Base-by-base conservation (phyloP, 1,140 invertebrate species). In the Pemphigus obesinymphae region DNA sequence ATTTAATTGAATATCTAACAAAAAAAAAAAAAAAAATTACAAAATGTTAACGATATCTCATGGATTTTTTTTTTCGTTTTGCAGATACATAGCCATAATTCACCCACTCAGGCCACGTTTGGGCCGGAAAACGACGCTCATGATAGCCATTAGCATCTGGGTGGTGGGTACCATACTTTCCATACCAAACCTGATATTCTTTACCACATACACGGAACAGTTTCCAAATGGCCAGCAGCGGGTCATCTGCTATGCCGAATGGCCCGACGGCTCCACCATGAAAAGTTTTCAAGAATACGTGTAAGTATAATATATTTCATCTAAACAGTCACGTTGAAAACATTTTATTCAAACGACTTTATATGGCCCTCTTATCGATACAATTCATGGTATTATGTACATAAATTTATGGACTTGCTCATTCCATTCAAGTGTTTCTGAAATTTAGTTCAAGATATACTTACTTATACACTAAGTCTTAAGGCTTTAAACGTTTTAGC, bases 1-100 rank as follows among this genome's bases (percentile, higher is more conserved):
- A n/a, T n/a, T n/a, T n/a, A n/a, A n/a, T n/a, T n/a, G n/a, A n/a
- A n/a, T n/a, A n/a, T n/a, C n/a, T n/a, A n/a, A n/a, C n/a, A n/a
- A n/a, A n/a, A n/a, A n/a, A n/a, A n/a, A n/a, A n/a, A n/a, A n/a
- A n/a, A n/a, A n/a, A n/a, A n/a, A n/a, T n/a, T n/a, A n/a, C n/a
- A n/a, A n/a, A n/a, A n/a, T n/a, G n/a, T n/a, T n/a, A n/a, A n/a
- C n/a, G n/a, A n/a, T n/a, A n/a, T n/a, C n/a, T n/a, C n/a, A n/a
- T n/a, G n/a, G n/a, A n/a, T n/a, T n/a, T n/a, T n/a, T 6, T 45
- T 45, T 6, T n/a, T 45, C 37, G 13, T 2, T 2, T 78, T 78
- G 3, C 89, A 96, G 96, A 85, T 97, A 96, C 86, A 93, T 95
- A 88, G 96, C 96, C 37, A 97, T 97, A 84, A 95, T 97, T 89